A percentile compares a stretch with the other conserved stretches of the same genome.
Conservation (phyloP, 2,113 vertebrate species). For the Anolis carolinensis region DNA sequence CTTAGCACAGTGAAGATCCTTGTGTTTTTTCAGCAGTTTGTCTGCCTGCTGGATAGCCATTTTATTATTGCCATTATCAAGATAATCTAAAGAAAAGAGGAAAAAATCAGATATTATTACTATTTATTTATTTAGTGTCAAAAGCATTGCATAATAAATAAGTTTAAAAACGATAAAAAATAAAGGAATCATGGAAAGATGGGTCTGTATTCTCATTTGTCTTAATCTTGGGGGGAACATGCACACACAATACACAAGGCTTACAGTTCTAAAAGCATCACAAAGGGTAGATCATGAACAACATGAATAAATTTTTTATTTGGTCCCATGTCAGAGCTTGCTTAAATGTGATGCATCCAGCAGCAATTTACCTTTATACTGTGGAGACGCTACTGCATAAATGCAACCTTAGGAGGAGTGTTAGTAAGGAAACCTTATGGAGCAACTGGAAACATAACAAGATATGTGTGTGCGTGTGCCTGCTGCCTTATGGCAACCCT, state of each 20-base stretch:
- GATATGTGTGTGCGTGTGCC: background rate
- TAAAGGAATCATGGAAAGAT: background rate
- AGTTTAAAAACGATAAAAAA: too few relatives aligned
- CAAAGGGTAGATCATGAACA: background rate
- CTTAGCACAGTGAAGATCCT: conserved; percentile 98
- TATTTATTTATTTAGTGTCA: too few relatives aligned
- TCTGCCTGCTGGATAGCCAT: conserved; percentile 99
- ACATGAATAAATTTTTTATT: background rate
- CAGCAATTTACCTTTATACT: background rate
- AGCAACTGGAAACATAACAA: background rate
- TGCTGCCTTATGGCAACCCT: too few relatives aligned
- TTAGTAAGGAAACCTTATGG: background rate
- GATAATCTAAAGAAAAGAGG: conserved; percentile 85
- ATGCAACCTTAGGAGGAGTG: background rate
- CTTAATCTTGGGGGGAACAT: accelerated
- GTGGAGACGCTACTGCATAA: background rate
- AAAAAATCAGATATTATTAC: conserved; percentile 30
- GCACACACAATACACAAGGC: too few relatives aligned
- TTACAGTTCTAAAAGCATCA: too few relatives aligned
- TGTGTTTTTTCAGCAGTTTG: conserved; percentile 97
- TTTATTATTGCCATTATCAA: conserved; percentile 99
- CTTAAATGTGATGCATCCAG: background rate
- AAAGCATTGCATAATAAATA: too few relatives aligned
- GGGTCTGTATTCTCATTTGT: background rate
- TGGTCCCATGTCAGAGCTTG: background rate